Evolutionary conservation across 2,888 invertebrate genomes (phyloP), one percentile per base, ranked within the genome.

Genomic region (Dione vanillae): DNA sequence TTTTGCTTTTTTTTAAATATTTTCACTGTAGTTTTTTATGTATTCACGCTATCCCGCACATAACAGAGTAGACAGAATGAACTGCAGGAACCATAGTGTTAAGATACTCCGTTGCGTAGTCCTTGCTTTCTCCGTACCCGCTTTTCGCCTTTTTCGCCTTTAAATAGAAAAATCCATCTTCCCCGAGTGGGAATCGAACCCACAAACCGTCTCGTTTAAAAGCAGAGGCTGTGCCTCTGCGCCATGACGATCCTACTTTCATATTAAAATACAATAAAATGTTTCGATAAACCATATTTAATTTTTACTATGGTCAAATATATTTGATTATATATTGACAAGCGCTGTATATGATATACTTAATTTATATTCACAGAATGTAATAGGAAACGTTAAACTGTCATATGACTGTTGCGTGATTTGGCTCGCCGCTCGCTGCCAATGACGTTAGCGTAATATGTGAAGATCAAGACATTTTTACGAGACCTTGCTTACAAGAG

Each of bases 361-460:
- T 37, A 56, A 56, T 56, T 56, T 40, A 56, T 37, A 37, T 37
- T 54, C 54, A 35, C 37, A 54, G 16, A 1, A 10, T 16, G 35
- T 54, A 9, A 54, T 54, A 37, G 56, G 37, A 56, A 61, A 45
- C 20, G 45, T n/a, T 45, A 35, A 27, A 43, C 45, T 10, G 61
- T 61, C 61, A 20, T 61, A 27, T 27, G 45, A 27, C 27, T 59
- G 0, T 40, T 58, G n/a, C 41, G 9, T n/a, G 35, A 59, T 61
- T 61, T 61, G 61, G 61, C 27, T 27, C 27, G 5, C 27, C 61
- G 35, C 12, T 27, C n/a, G n/a, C 45, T 20, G 43, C 59, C n/a
- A 35, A 35, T 61, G 61, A 45, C 45, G 45, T 61, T 20, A 27
- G 37, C 43, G 20, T 27, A 45, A 35, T 35, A 45, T 45, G 61